Conservation (phyloP, 2,797 vertebrate species). For the Xyrichtys novacula region DNA sequence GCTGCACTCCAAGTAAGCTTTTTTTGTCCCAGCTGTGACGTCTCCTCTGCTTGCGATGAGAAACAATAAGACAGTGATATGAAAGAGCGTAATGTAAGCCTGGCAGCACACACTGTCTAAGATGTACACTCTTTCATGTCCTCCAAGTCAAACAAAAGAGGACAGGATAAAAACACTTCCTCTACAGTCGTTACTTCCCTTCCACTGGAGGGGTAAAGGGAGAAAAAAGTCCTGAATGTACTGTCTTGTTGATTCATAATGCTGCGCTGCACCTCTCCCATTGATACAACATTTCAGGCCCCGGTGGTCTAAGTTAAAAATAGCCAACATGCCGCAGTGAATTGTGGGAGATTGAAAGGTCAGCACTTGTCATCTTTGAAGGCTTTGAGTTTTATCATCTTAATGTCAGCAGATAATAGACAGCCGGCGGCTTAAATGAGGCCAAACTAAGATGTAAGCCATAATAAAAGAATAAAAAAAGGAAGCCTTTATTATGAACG, state of each 20-base stretch:
- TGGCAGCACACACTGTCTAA: constrained; percentile 37
- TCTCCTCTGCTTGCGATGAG: constrained; percentile 20
- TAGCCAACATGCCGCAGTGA: constrained; percentile 54
- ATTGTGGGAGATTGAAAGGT: constrained; percentile 76
- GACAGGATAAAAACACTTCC: constrained; percentile 51
- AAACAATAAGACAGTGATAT: constrained; percentile 42
- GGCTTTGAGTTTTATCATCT: constrained; percentile 67
- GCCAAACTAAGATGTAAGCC: constrained; percentile 41
- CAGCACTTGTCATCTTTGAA: constrained; percentile 70
- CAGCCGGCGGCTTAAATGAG: constrained; percentile 52
- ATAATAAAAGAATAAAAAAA: constrained; percentile 40
- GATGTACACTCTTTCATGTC: constrained; percentile 47
- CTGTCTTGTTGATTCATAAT: constrained; percentile 69
- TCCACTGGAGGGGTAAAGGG: constrained; percentile 30
- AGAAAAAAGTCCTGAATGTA: constrained; percentile 55
- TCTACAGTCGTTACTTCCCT: constrained; percentile 58
- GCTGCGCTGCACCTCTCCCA: constrained; percentile 61
- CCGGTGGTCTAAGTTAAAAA: constrained; percentile 80
- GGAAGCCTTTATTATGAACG: constrained; percentile 34
- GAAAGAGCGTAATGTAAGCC: constrained; percentile 49
- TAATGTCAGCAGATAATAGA: constrained; percentile 68
- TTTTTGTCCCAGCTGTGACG: constrained; percentile 39
- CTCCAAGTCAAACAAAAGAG: constrained; percentile 42
- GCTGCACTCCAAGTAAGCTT: constrained; percentile 48
- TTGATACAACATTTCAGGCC: constrained; percentile 80